Base-by-base conservation (phyloP, 2,113 vertebrate species). In the Eira barbara region DNA sequence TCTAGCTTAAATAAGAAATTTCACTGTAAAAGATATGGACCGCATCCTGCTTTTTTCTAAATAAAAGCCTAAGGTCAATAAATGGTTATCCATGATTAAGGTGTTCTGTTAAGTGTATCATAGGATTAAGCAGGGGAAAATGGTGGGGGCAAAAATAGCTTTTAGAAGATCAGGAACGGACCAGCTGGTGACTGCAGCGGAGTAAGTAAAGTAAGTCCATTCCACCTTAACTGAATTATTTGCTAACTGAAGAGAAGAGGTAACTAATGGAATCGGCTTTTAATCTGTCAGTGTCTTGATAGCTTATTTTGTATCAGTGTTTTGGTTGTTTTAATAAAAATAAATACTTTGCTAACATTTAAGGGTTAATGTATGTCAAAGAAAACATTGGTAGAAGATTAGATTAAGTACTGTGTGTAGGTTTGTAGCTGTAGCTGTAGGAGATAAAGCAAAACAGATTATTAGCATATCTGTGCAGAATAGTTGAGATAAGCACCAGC, bases 311-410 rank as follows among this genome's bases (percentile, higher is more conserved):
- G 8, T 82, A 29, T 95, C 69, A 80, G 1, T 87, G 87, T 93
- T 97, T 95, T 88, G 49, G 47, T 83, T 86, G 49, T 81, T 94
- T 91, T 84, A 79, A 78, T 92, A 80, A 80, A 89, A 81, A 47
- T 55, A 95, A 84, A 65, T 85, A 79, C 49, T 94, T 95, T 85
- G 36, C 21, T 65, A 81, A 84, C n/a, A 71, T 69, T 84, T 84
- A 88, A 95, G 67, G 82, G 49, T 84, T 93, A 71, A 59, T 71
- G 18, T 88, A 2, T 67, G n/a, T 91, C 85, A 69, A 86, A 76
- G 45, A 76, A 25, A 92, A 67, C 18, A 34, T 47, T 59, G 39
- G 9, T 89, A 83, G 61, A 67, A 49, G 34, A 91, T 95, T 36
- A 74, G 34, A 78, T 97, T 91, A 89, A 65, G 52, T 95, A 8